Conservation (phyloP, 2,113 vertebrate species). For the Columba janthina region DNA sequence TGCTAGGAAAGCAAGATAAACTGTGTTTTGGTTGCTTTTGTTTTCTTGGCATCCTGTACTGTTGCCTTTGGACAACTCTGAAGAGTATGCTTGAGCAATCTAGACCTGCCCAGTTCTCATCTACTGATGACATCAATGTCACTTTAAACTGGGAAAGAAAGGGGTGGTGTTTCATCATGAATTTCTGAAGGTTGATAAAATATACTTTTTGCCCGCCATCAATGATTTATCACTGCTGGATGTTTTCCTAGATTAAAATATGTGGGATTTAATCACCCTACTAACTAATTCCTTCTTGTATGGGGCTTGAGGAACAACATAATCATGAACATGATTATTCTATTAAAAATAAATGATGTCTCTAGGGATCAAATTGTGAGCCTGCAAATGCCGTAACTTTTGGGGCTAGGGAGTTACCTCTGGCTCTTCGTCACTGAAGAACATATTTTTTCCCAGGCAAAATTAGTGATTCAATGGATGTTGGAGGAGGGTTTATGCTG, state of each 20-base stretch:
- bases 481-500: background rate
- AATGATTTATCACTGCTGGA: background rate
- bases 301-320: background rate
- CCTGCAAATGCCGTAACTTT: background rate
- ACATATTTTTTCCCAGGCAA: background rate
- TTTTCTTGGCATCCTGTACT: background rate
- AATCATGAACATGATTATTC: background rate
- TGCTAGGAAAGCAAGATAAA: background rate
- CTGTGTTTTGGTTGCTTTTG: background rate
- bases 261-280: background rate
- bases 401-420: background rate
- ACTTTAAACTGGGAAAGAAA: background rate
- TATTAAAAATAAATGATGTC: background rate
- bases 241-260: background rate
- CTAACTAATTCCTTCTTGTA: background rate
- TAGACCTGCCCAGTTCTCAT: background rate
- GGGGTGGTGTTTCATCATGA: background rate
- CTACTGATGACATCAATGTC: background rate
- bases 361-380: background rate
- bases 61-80: background rate
- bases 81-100: background rate
- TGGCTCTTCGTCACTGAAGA: background rate
- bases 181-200: background rate
- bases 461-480: background rate
- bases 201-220: background rate